Base-by-base conservation (phyloP, 92 coral and sea anemone species). In the Palythoa caribaeorum region DNA sequence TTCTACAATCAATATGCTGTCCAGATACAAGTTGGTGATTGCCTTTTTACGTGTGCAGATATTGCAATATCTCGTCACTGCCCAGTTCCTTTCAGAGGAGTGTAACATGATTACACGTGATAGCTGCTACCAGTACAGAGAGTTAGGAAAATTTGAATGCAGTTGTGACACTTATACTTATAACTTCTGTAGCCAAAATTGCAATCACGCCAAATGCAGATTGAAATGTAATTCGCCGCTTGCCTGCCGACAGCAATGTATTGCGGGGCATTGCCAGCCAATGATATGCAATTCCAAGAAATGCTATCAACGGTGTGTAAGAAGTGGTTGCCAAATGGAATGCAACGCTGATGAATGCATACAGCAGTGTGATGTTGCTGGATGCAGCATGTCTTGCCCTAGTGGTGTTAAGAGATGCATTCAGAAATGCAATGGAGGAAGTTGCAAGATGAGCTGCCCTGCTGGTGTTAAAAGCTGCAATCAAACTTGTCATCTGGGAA, bases 401-500 rank as follows among this genome's bases (percentile, higher is more conserved):
- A 79, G 70, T 2, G 85, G 62, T n/a, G 87, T 77, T 17, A 80
- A 79, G 44, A 77, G 80, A 53, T 83, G 93, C 81, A 40, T 92
- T 84, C 88, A 90, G 85, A 87, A 88, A 90, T 77, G 93, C 91
- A 55, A 69, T 79, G 79, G 93, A 15, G 95, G 95, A 3, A 88
- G 87, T 28, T 92, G 95, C 77, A 48, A 39, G 57, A 92, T 92
- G 95, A 65, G n/a, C 72, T 92, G 95, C 37, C 95, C 95, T 7
- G 60, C 83, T 59, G 88, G 91, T 21, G 95, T 87, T 9, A 57
- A 78, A 28, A 69, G 44, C 4, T 92, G 95, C 83, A 83, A 92
- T 11, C 95, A 92, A 76, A 59, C 89, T 55, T 92, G 95, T 38
- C 53, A 44, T 7, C 55, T 73, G 38, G 95, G 95, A 36, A 83